These are phyloP conservation scores for Hycleus cichorii DNA, from an alignment of 1,140 invertebrate genomes.

Conservation along the genomic window DNA sequence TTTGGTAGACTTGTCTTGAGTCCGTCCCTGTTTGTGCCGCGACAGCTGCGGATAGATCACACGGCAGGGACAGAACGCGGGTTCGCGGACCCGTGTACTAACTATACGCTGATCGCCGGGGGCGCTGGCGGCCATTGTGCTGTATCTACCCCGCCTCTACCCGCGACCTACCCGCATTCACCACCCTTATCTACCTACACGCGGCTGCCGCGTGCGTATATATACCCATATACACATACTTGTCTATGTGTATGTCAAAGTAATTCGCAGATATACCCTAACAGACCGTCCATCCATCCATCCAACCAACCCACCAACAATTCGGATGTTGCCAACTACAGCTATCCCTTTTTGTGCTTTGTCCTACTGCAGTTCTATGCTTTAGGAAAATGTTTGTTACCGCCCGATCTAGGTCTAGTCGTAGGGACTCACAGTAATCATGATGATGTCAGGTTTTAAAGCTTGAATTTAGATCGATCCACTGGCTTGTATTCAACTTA, in stretches of 20 bases:
- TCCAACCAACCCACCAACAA: background rate
- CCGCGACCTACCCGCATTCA: background rate
- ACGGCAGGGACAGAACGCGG: background rate
- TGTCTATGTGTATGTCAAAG: conserved; percentile 18
- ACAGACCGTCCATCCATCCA: background rate
- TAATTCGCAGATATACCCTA: conserved; percentile 17
- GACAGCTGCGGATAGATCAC: conserved; percentile 17
- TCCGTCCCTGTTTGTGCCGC: conserved; percentile 9
- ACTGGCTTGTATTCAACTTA: too few species aligned
- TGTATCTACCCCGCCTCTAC: background rate
- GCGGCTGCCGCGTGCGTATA: background rate
- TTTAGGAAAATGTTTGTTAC: too few species aligned
- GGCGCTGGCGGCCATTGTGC: background rate
- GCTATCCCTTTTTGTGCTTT: too few species aligned
- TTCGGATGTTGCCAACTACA: too few species aligned
- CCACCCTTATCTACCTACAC: conserved; percentile 24
- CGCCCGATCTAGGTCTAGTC: too few species aligned
- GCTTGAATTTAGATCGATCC: too few species aligned
- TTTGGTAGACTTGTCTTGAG: background rate
- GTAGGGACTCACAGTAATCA: too few species aligned
- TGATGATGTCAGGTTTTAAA: too few species aligned
- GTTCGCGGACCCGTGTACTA: background rate
- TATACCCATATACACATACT: background rate
- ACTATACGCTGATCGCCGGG: background rate
- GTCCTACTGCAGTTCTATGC: too few species aligned